Evolutionary conservation across 2,888 invertebrate genomes (phyloP).

Genomic region (Dexiosoma caninum): DNA sequence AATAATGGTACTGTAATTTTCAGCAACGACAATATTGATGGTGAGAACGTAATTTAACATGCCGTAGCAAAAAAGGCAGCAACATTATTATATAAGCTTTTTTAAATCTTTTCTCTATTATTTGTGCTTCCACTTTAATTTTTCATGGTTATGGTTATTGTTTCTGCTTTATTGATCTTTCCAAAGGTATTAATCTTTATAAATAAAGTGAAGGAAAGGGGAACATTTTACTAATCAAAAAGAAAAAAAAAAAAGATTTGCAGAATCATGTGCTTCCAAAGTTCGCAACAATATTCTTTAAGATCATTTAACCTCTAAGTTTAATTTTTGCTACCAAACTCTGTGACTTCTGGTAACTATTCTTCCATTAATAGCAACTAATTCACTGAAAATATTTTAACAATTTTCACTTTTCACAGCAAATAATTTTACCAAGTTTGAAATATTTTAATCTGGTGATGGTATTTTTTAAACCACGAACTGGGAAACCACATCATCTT

Average conservation of each 20-base stretch:
- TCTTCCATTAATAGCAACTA: background rate
- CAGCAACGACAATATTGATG: slow-evolving; percentile 56
- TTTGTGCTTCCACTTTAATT: slow-evolving; percentile 1
- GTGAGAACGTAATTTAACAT: slow-evolving; percentile 41
- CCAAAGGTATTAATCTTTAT: background rate
- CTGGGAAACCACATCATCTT: background rate
- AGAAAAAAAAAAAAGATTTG: too few species aligned
- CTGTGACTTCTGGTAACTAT: background rate
- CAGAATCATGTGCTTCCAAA: too few species aligned
- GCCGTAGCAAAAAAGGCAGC: background rate
- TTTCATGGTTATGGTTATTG: slow-evolving; percentile 55
- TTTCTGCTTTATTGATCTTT: slow-evolving; percentile 31
- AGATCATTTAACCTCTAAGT: background rate
- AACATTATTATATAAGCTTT: slow-evolving; percentile 22
- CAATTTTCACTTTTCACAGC: slow-evolving; percentile 8
- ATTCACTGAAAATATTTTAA: slow-evolving; percentile 1
- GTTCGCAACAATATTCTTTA: background rate
- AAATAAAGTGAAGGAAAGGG: background rate
- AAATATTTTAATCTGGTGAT: slow-evolving; percentile 40
- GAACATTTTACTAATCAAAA: background rate
- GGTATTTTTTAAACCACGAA: slow-evolving; percentile 37
- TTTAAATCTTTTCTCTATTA: slow-evolving; percentile 10
- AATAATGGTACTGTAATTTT: slow-evolving; percentile 50
- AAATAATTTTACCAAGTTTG: background rate
- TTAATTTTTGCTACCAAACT: background rate